These are phyloP conservation scores for Parambassis ranga DNA, from an alignment of 2,797 vertebrate species.

Conservation along the genomic window DNA sequence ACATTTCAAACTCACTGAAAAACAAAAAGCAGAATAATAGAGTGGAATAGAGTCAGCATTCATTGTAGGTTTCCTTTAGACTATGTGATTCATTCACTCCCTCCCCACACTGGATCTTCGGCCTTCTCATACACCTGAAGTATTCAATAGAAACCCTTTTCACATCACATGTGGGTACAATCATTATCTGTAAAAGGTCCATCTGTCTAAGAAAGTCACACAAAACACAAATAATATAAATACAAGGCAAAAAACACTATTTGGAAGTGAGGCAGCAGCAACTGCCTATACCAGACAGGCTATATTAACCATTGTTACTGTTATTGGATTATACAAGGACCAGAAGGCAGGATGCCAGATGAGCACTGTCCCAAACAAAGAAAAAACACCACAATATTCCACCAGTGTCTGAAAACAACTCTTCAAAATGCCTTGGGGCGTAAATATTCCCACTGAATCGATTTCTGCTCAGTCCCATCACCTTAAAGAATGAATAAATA, in stretches of 20 bases:
- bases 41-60: conserved; percentile 14
- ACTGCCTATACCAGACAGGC: conserved; percentile 5
- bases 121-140: neutral
- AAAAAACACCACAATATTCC: conserved; percentile 50
- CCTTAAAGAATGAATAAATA: conserved; percentile 43
- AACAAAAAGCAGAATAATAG: too few species aligned
- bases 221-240: conserved; percentile 17
- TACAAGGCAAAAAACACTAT: neutral
- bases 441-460: conserved; percentile 24
- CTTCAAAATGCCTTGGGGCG: conserved; percentile 4
- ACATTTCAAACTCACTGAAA: neutral
- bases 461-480: conserved; percentile 43
- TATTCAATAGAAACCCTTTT: neutral
- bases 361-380: conserved; percentile 32
- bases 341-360: conserved; percentile 28
- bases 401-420: conserved; percentile 44
- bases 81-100: conserved; percentile 5
- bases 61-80: neutral
- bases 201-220: conserved; percentile 8
- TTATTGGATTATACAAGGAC: conserved; percentile 52
- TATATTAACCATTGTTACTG: conserved; percentile 15
- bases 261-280: conserved; percentile 11
- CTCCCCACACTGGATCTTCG: neutral
- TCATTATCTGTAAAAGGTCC: neutral
- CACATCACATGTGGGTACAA: neutral